Conservation (phyloP, 2,888 invertebrate species). For the Mantis religiosa region DNA sequence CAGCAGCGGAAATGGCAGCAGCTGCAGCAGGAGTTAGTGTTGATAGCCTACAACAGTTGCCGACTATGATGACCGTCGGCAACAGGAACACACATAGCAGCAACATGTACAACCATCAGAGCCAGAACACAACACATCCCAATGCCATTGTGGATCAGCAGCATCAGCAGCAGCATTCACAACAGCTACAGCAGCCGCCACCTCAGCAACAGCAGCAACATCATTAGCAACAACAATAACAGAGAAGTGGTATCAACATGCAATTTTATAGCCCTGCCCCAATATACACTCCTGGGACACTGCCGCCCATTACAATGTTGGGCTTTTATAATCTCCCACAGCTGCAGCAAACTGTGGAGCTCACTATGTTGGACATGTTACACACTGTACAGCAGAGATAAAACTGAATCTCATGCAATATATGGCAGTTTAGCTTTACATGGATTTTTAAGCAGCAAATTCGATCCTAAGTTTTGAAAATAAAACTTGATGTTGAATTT, state of each 20-base stretch:
- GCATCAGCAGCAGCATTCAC: not conserved
- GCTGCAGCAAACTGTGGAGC: conserved; percentile 20
- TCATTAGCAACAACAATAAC: too few species aligned
- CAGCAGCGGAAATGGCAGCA: not conserved
- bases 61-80: not conserved
- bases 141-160: not conserved
- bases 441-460: not conserved
- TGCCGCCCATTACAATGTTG: conserved; percentile 17
- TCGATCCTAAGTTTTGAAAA: not conserved
- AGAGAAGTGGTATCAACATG: not conserved
- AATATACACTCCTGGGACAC: not conserved
- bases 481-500: not conserved
- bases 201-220: conserved; percentile 15
- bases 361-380: conserved; percentile 21
- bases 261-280: conserved; percentile 20
- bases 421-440: not conserved
- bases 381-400: conserved; percentile 20
- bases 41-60: not conserved
- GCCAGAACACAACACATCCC: not conserved
- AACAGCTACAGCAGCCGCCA: not conserved
- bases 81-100: not conserved
- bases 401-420: not conserved
- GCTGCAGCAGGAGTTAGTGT: not conserved
- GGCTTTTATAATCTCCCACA: conserved; percentile 27
- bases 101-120: not conserved